Evolutionary conservation across 2,797 vertebrate genomes (phyloP).

Genomic region (Nothura maculosa): DNA sequence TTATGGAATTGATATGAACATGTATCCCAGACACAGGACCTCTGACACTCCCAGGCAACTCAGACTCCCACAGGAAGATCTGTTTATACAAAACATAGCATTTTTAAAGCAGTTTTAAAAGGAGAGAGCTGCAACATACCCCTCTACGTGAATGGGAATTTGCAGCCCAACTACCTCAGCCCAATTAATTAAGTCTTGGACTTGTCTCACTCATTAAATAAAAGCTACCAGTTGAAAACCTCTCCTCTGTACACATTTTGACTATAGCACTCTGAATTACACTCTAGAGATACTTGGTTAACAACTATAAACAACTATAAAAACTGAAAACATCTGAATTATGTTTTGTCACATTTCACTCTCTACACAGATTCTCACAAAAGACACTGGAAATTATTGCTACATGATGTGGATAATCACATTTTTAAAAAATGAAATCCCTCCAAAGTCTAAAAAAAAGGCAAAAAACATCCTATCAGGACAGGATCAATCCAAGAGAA

Average conservation of each 20-base stretch:
- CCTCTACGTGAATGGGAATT: background rate
- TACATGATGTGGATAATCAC: background rate
- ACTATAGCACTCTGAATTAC: background rate
- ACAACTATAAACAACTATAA: background rate
- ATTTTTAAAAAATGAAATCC: background rate
- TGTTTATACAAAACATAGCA: too few relatives aligned
- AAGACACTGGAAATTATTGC: background rate
- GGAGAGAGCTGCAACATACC: background rate
- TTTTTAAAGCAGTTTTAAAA: background rate
- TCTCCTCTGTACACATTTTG: background rate
- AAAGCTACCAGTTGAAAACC: background rate
- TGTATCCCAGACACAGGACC: background rate
- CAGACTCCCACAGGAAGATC: background rate
- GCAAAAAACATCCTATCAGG: rapidly evolving
- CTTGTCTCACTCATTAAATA: background rate
- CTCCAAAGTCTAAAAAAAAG: background rate
- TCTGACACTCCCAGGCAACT: background rate
- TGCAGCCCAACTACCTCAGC: background rate
- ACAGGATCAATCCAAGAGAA: background rate
- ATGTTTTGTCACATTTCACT: background rate
- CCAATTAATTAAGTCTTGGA: background rate
- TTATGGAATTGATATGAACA: background rate
- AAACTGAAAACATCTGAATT: background rate
- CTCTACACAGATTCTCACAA: rapidly evolving
- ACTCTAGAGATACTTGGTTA: background rate